phyloP scores from a whole-genome alignment of 2,888 invertebrate genomes.

The Chalcis sispes region DNA sequence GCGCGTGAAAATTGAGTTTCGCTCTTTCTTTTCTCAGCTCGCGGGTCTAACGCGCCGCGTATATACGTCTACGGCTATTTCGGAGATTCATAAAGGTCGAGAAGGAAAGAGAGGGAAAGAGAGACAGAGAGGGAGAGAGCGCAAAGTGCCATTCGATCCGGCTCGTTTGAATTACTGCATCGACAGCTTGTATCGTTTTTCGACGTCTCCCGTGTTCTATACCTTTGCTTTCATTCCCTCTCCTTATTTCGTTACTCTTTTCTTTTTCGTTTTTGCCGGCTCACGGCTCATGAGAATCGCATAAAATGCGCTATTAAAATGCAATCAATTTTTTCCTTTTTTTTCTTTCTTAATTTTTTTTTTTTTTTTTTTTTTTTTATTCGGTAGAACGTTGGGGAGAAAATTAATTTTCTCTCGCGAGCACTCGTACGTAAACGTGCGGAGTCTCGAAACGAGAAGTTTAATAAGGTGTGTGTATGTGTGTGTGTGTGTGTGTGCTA shows the following conservation, averaged over 20 bases:
- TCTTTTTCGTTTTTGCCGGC: neutral
- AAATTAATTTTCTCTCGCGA: constrained; percentile 44
- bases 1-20: too few relatives aligned
- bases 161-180: constrained; percentile 52
- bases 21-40: neutral
- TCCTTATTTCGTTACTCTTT: too few relatives aligned
- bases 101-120: too few relatives aligned
- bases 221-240: too few relatives aligned
- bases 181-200: constrained; percentile 44
- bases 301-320: constrained; percentile 51
- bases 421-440: neutral
- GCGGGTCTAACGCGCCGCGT: constrained; percentile 10
- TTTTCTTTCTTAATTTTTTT: neutral
- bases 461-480: constrained; percentile 10
- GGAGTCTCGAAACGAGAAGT: neutral
- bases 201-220: constrained; percentile 29
- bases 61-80: constrained; percentile 17
- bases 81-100: constrained; percentile 39
- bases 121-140: too few relatives aligned
- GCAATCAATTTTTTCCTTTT: constrained; percentile 43
- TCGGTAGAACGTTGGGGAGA: constrained; percentile 6
- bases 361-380: neutral
- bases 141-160: constrained; percentile 56
- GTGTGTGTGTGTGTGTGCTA: too few relatives aligned
- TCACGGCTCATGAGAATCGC: constrained; percentile 25